phyloP scores from a whole-genome alignment of 2,797 vertebrate genomes.

The Pseudotriccus pelzelni region DNA sequence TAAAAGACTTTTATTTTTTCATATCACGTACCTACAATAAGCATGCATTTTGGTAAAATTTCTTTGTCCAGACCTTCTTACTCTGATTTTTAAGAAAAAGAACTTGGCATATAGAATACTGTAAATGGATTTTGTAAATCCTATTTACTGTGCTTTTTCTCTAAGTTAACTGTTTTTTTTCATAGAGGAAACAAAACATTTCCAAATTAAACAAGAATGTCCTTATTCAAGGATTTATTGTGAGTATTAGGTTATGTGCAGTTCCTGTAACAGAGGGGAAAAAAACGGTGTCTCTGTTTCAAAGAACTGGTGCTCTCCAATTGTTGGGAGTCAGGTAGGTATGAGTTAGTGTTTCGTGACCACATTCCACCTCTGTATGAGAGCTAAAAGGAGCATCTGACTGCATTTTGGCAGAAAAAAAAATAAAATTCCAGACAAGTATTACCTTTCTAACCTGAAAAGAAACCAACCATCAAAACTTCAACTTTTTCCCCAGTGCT shows the following conservation, averaged over 20 bases:
- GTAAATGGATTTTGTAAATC: not conserved
- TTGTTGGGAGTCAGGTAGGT: not conserved
- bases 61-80: not conserved
- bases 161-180: not conserved
- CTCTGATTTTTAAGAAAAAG: not conserved
- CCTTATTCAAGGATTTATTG: not conserved
- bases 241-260: not conserved
- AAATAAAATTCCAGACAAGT: not conserved
- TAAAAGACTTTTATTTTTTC: not conserved
- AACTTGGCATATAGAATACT: not conserved
- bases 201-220: not conserved
- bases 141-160: not conserved
- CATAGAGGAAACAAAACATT: not conserved
- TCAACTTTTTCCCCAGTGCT: rapidly evolving
- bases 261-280: not conserved
- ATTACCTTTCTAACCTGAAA: not conserved
- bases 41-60: not conserved
- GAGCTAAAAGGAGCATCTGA: not conserved
- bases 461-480: rapidly evolving
- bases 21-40: not conserved
- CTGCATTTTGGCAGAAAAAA: not conserved
- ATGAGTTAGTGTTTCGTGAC: not conserved
- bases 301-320: not conserved
- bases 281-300: not conserved
- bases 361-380: not conserved